These are phyloP conservation scores for Hecatera dysodea DNA, from an alignment of 2,888 invertebrate species.

Conservation along the genomic window DNA sequence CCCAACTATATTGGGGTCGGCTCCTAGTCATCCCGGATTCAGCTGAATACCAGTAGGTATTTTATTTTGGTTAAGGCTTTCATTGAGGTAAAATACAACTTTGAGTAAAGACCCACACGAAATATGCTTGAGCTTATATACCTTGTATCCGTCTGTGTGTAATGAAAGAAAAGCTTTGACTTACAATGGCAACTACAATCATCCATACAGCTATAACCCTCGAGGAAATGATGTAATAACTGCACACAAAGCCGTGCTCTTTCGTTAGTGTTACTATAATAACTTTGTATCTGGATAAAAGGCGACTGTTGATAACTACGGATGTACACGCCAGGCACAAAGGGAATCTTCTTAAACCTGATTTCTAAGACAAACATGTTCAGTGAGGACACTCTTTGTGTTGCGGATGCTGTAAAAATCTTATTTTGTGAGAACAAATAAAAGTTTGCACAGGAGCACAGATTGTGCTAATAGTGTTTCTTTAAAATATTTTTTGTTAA, in stretches of 20 bases:
- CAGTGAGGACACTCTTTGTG: conserved; percentile 52
- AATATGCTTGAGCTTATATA: not conserved
- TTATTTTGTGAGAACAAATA: conserved; percentile 44
- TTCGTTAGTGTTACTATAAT: conserved; percentile 44
- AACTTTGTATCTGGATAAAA: conserved; percentile 53
- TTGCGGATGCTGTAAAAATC: conserved; percentile 30
- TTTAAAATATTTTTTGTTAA: conserved; percentile 21
- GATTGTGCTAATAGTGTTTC: conserved; percentile 20
- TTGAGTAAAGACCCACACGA: conserved; percentile 1
- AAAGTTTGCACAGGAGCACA: conserved; percentile 18
- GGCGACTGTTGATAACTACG: conserved; percentile 40
- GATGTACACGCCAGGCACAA: conserved; percentile 37
- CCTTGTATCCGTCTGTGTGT: not conserved
- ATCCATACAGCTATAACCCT: conserved; percentile 24
- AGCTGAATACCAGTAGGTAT: too few relatives aligned
- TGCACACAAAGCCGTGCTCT: conserved; percentile 48
- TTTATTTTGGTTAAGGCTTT: conserved; percentile 27
- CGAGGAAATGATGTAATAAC: conserved; percentile 53
- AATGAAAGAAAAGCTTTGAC: conserved; percentile 16
- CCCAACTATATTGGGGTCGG: too few relatives aligned
- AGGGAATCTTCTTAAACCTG: conserved; percentile 43
- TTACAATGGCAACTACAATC: conserved; percentile 19
- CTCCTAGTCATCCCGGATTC: too few relatives aligned
- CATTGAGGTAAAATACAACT: conserved; percentile 10
- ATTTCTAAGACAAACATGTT: conserved; percentile 54